These are phyloP conservation scores for Pristis pectinata DNA, from an alignment of 2,797 vertebrate genomes.

Conservation along the genomic window DNA sequence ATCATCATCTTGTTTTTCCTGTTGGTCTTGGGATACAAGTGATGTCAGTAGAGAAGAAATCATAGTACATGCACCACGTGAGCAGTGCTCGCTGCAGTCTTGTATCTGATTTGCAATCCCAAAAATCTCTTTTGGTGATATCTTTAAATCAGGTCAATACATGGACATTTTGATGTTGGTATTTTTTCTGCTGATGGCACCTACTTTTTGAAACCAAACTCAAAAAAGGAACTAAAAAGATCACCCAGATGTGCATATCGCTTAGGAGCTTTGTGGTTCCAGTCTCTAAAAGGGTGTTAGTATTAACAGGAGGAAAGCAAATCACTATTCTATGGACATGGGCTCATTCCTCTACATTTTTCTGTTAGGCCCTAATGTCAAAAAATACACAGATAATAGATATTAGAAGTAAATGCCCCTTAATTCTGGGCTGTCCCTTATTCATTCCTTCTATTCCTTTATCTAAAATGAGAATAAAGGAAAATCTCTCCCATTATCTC, in stretches of 20 bases:
- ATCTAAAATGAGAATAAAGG: neutral
- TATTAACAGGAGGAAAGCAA: neutral
- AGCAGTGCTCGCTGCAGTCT: neutral
- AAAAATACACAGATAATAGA: neutral
- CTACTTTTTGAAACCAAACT: neutral
- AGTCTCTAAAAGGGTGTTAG: neutral
- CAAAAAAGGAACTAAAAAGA: neutral
- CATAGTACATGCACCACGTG: neutral
- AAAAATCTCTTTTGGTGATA: neutral
- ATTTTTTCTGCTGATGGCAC: neutral
- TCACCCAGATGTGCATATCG: neutral
- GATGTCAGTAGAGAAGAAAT: neutral
- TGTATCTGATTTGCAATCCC: neutral
- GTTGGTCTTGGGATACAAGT: neutral
- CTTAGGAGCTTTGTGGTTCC: neutral
- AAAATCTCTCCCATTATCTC: neutral
- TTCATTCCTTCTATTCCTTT: neutral
- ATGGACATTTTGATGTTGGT: neutral
- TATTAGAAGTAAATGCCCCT: neutral
- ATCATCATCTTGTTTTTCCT: neutral
- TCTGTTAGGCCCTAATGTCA: neutral
- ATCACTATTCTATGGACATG: neutral
- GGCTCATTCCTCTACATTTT: neutral
- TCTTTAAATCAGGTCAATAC: neutral
- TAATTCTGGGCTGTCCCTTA: neutral